phyloP scores from a whole-genome alignment of 2,797 vertebrate genomes.

The Pipistrellus nathusii region DNA sequence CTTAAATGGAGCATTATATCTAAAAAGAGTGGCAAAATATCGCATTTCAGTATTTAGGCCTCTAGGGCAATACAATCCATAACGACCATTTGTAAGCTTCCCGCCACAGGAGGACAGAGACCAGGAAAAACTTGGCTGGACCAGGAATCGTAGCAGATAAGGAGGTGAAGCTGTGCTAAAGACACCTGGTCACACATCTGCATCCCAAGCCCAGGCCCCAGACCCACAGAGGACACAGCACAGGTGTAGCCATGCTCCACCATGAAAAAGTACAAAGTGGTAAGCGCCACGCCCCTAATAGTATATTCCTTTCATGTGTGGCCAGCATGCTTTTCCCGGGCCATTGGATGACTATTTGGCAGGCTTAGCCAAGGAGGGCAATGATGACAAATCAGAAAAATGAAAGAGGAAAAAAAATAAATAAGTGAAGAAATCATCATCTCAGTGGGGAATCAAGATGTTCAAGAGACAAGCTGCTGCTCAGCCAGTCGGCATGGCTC shows the following conservation, averaged over 20 bases:
- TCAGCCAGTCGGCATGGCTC: too few relatives aligned
- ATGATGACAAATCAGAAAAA: conserved; percentile 27
- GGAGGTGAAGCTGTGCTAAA: too few relatives aligned
- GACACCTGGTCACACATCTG: too few relatives aligned
- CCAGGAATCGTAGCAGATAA: too few relatives aligned
- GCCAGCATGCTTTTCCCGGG: not conserved
- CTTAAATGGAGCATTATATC: conserved; percentile 89
- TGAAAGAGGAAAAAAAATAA: conserved; percentile 35
- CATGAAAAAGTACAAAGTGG: not conserved
- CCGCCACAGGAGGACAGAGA: too few relatives aligned
- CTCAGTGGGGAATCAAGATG: not conserved
- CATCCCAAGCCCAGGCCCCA: too few relatives aligned
- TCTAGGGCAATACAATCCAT: too few relatives aligned
- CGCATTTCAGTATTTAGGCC: not conserved
- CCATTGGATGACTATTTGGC: not conserved
- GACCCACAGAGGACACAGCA: not conserved
- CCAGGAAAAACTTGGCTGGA: too few relatives aligned
- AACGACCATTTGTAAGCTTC: too few relatives aligned
- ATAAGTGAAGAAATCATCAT: not conserved
- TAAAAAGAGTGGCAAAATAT: conserved; percentile 75
- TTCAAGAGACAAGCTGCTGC: not conserved
- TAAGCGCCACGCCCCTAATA: not conserved
- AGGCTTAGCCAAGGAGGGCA: not conserved
- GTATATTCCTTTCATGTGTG: not conserved
- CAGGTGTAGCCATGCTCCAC: not conserved